phyloP scores from a whole-genome alignment of 2,113 vertebrate species.

The Lagenorhynchus albirostris region DNA sequence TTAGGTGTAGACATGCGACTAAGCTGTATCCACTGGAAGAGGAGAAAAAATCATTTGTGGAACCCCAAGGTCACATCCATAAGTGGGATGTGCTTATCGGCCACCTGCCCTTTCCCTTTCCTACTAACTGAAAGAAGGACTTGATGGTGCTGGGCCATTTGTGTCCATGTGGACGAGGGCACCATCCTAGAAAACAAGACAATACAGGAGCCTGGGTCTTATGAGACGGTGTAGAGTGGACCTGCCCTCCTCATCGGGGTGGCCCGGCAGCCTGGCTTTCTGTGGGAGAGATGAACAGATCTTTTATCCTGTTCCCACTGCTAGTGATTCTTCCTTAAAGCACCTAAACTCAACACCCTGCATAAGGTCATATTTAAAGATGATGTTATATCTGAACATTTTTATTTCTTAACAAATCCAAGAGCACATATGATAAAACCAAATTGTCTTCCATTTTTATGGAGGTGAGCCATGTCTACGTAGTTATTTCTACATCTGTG shows the following conservation, averaged over 20 bases:
- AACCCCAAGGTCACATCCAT: neutral
- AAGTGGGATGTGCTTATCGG: accelerated
- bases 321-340: neutral
- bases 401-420: neutral
- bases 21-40: neutral
- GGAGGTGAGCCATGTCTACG: neutral
- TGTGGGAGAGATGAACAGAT: neutral
- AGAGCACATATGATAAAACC: neutral
- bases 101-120: too few species aligned
- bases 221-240: accelerated
- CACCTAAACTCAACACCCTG: too few species aligned
- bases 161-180: accelerated
- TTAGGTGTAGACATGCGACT: accelerated
- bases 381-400: neutral
- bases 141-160: accelerated
- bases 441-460: neutral
- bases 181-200: neutral
- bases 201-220: too few species aligned
- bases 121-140: neutral
- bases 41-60: neutral
- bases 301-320: too few species aligned
- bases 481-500: neutral
- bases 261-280: neutral
- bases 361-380: neutral
- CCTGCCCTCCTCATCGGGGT: neutral